These are phyloP conservation scores for Idaea biselata DNA, from an alignment of 2,888 invertebrate species.

Conservation along the genomic window DNA sequence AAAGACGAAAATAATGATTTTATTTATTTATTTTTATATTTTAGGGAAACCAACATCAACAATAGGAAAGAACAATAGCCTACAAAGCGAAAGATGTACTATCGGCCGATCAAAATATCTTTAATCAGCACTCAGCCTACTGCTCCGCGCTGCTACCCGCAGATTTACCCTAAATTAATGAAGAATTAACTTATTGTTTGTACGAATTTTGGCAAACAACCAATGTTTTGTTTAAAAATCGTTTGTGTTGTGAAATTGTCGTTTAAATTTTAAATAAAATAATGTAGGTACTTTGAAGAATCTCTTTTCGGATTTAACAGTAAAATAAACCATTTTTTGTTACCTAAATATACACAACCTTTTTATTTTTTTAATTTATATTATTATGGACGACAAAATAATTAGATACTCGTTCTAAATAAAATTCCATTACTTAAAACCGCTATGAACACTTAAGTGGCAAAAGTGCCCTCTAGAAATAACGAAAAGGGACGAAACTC, in stretches of 20 bases:
- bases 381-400: too few relatives aligned
- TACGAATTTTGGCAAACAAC: constrained; percentile 29
- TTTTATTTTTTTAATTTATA: too few relatives aligned
- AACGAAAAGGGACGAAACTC: too few relatives aligned
- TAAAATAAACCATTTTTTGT: background rate
- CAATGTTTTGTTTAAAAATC: constrained; percentile 24
- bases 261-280: background rate
- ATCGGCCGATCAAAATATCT: background rate
- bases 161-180: constrained; percentile 55
- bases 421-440: too few relatives aligned
- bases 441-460: too few relatives aligned
- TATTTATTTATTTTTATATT: too few relatives aligned
- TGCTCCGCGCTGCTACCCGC: constrained; percentile 29
- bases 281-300: background rate
- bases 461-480: too few relatives aligned
- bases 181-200: constrained; percentile 51
- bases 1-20: too few relatives aligned
- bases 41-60: too few relatives aligned
- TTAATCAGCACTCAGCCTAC: background rate
- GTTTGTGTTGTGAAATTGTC: constrained; percentile 16
- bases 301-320: background rate
- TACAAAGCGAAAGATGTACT: background rate
- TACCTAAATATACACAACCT: background rate
- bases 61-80: too few relatives aligned
- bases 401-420: too few relatives aligned